Base-by-base conservation (phyloP, 1,140 invertebrate species). In the Magallana gigas region DNA sequence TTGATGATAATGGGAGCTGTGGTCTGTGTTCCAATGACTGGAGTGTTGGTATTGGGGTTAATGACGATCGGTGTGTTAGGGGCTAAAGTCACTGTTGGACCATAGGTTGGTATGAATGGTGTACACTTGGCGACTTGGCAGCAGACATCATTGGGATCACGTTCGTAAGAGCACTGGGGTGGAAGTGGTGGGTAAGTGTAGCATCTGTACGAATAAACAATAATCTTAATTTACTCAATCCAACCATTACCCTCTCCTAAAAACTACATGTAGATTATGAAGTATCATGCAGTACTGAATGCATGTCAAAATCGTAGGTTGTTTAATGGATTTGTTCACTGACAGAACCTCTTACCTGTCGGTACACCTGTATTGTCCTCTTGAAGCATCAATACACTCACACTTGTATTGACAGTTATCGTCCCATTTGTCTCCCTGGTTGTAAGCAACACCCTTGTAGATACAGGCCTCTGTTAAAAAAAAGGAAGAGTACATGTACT, bases 121-220 rank as follows among this genome's bases (percentile, higher is more conserved):
- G 89, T 81, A 90, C 91, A 92, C 23, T 80, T 89, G 16, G 90
- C 89, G 0, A 80, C 64, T 80, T 92, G 83, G 84, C 92, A 93
- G 85, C 92, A 93, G 9, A 56, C 14, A 82, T 93, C 91, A 18
- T 88, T 89, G 1, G 92, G 91, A 80, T 93, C 92, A 18, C 87
- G 84, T 48, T 88, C 86, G 59, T 90, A 89, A 9, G 68, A 85
- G 85, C 92, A 93, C 48, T 90, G 85, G 11, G 91, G 85, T 64
- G 92, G 92, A 18, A 93, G 82, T 90, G 88, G 90, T 59, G 87
- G 85, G 84, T 92, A 92, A 16, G 84, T 83, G 64, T 90, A 87
- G 85, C 92, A 93, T 85, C 92, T 93, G 83, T 12, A 57, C 4
- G 60, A n/a, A 84, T 36, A 84, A 84, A 76, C n/a, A 84, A 58